A percentile compares a stretch with the other conserved stretches of the same genome.
phyloP scores from a whole-genome alignment of 2,797 vertebrate species.

The Ataeniobius toweri region DNA sequence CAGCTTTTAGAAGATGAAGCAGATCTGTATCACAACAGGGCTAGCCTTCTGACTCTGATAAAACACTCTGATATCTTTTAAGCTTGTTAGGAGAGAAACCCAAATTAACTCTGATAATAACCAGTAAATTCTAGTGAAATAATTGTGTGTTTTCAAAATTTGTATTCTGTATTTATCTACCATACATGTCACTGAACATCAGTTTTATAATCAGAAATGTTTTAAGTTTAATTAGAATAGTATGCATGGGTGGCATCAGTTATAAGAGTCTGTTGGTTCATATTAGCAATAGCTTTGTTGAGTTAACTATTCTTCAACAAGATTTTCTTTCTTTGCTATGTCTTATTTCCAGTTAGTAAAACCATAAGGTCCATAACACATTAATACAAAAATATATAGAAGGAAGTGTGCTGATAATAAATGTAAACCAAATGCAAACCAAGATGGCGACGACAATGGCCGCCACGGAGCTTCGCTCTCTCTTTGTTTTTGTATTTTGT shows the following conservation, averaged over 20 bases:
- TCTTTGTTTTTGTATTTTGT: too few relatives aligned
- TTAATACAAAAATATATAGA: not conserved
- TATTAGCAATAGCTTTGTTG: not conserved
- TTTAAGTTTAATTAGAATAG: not conserved
- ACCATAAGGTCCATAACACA: not conserved
- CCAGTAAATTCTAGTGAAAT: not conserved
- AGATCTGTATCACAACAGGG: not conserved
- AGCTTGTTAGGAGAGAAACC: slow-evolving; percentile 10
- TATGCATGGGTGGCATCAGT: not conserved
- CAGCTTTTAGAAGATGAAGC: not conserved
- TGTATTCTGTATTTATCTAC: not conserved
- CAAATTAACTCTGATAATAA: not conserved
- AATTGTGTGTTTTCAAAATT: not conserved
- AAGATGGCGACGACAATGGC: too few relatives aligned
- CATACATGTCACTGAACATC: not conserved
- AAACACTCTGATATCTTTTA: not conserved
- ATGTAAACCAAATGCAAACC: too few relatives aligned
- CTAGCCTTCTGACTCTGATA: not conserved
- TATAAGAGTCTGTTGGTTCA: not conserved
- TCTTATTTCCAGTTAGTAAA: not conserved
- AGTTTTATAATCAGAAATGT: not conserved
- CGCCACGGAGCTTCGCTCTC: too few relatives aligned
- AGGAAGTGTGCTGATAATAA: not conserved
- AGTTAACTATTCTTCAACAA: not conserved
- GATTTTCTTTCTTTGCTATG: too few relatives aligned